Evolutionary conservation across 2,113 vertebrate genomes (phyloP).

Genomic region (Scatophagus argus): DNA sequence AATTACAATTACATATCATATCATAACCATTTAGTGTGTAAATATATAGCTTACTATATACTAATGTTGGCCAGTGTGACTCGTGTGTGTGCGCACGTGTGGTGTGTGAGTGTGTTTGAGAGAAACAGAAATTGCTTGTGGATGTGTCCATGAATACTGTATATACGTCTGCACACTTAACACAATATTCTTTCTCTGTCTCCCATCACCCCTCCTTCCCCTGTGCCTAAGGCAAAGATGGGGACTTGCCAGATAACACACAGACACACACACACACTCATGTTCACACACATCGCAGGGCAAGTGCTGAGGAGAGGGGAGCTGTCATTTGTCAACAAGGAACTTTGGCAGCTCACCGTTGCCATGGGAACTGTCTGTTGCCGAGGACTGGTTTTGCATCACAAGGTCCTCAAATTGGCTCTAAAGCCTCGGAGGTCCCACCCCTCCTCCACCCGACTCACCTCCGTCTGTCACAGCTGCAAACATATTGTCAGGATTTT

Average conservation of each 20-base stretch:
- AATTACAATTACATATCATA: background rate
- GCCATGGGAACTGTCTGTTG: constrained; percentile 94
- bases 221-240: constrained; percentile 74
- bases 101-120: constrained; percentile 1
- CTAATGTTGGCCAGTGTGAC: constrained; percentile 14
- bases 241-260: constrained; percentile 81
- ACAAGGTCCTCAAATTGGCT: constrained; percentile 83
- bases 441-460: constrained; percentile 66
- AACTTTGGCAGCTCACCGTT: constrained; percentile 90
- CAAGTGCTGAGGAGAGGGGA: constrained; percentile 83
- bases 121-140: too few species aligned
- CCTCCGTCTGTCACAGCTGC: constrained; percentile 61
- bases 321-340: constrained; percentile 92
- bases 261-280: constrained; percentile 80
- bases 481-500: constrained; percentile 65
- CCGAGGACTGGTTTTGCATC: constrained; percentile 87
- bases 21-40: background rate
- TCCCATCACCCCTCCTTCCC: constrained; percentile 11
- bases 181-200: constrained; percentile 38
- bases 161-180: constrained; percentile 42
- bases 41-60: too few species aligned
- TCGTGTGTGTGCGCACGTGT: constrained; percentile 29
- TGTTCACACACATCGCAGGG: constrained; percentile 65
- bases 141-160: background rate
- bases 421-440: constrained; percentile 72